Evolutionary conservation across 2,113 vertebrate species (phyloP).

Genomic region (Cavia porcellus): DNA sequence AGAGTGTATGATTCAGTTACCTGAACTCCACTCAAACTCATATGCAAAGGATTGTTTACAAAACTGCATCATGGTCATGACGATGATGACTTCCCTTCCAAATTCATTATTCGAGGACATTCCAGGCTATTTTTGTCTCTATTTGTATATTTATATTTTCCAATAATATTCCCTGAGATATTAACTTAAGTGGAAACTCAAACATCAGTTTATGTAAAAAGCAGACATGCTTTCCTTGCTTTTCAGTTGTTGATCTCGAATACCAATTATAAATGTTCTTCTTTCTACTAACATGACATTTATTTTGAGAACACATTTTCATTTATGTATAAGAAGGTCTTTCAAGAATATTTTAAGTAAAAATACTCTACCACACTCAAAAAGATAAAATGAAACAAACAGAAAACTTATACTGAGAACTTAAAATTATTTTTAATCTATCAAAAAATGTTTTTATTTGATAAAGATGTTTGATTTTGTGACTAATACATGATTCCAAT

Average conservation of each 20-base stretch:
- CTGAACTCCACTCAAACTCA: neutral
- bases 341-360: constrained; percentile 4
- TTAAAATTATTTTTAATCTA: neutral
- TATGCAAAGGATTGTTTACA: neutral
- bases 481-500: neutral
- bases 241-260: neutral
- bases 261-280: neutral
- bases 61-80: neutral
- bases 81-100: neutral
- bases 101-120: neutral
- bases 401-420: neutral
- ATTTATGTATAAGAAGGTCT: constrained; percentile 5
- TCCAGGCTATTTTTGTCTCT: neutral
- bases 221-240: neutral
- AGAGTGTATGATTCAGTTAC: neutral
- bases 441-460: neutral
- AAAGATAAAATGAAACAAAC: neutral
- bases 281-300: neutral
- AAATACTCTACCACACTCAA: neutral
- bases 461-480: neutral
- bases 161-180: neutral
- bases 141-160: neutral
- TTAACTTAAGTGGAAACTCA: neutral
- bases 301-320: neutral
- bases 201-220: neutral